Conservation (phyloP, 2,797 vertebrate genomes). For the Chelmon rostratus region DNA sequence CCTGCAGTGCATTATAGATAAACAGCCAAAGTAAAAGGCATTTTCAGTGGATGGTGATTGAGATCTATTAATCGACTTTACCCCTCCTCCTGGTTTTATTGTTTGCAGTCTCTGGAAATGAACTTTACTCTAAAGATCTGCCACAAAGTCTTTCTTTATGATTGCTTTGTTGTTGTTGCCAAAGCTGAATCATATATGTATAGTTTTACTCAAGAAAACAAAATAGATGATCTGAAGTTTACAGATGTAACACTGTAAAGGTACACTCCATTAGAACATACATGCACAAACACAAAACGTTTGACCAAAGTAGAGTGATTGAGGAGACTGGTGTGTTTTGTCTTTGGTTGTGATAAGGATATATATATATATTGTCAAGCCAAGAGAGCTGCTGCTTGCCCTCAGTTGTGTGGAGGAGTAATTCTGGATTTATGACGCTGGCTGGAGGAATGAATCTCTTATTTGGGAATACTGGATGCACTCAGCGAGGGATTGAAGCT, state of each 20-base stretch:
- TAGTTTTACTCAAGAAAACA: no score
- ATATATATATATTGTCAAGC: neutral
- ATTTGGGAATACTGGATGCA: neutral
- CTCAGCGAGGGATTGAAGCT: neutral
- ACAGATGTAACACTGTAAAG: neutral
- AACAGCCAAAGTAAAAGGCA: no score
- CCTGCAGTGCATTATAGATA: no score
- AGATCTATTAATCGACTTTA: no score
- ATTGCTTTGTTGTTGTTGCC: no score
- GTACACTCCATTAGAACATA: neutral
- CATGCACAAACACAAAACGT: neutral
- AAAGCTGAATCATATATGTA: no score
- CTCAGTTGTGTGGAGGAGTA: neutral
- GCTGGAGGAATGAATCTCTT: neutral
- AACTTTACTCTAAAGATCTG: neutral
- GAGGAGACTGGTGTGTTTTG: neutral
- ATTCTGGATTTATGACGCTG: neutral
- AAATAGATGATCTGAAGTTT: no score
- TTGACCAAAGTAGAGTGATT: neutral
- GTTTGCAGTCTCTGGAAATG: neutral
- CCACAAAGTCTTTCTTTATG: no score
- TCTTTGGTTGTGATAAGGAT: neutral
- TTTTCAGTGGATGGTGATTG: no score
- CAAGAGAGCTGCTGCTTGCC: neutral
- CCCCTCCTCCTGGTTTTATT: no score